These are phyloP conservation scores for Pristiophorus japonicus DNA, from an alignment of 2,113 vertebrate species.

Conservation along the genomic window DNA sequence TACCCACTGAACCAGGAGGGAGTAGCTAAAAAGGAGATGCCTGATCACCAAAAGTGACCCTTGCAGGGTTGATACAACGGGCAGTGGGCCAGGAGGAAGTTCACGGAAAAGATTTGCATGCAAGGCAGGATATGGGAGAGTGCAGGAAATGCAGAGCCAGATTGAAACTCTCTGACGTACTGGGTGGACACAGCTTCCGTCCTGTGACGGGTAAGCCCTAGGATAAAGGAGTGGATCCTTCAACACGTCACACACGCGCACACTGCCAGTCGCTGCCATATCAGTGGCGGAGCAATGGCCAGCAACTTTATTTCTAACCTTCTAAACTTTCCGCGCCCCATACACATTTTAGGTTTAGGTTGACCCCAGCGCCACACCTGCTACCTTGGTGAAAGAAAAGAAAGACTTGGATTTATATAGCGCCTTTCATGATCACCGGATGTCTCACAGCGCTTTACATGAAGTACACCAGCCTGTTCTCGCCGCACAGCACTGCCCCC, in stretches of 20 bases:
- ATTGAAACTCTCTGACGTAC: conserved; percentile 16
- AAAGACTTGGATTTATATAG: too few species aligned
- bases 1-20: background rate
- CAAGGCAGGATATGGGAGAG: conserved; percentile 19
- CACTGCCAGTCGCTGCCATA: background rate
- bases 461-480: too few species aligned
- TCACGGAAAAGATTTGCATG: background rate
- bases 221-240: background rate
- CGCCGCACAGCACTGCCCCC: too few species aligned
- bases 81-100: background rate
- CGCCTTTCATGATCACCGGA: too few species aligned
- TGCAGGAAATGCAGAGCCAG: conserved; percentile 14
- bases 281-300: background rate
- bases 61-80: background rate
- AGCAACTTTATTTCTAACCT: background rate
- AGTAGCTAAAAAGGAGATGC: background rate
- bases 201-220: conserved; percentile 2
- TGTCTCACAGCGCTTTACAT: too few species aligned
- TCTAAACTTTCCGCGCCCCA: background rate
- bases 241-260: background rate
- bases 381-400: background rate
- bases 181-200: background rate
- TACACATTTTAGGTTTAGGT: background rate
- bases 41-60: background rate
- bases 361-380: background rate